These are phyloP conservation scores for Myotis davidii DNA, from an alignment of 2,113 vertebrate species.

Conservation along the genomic window DNA sequence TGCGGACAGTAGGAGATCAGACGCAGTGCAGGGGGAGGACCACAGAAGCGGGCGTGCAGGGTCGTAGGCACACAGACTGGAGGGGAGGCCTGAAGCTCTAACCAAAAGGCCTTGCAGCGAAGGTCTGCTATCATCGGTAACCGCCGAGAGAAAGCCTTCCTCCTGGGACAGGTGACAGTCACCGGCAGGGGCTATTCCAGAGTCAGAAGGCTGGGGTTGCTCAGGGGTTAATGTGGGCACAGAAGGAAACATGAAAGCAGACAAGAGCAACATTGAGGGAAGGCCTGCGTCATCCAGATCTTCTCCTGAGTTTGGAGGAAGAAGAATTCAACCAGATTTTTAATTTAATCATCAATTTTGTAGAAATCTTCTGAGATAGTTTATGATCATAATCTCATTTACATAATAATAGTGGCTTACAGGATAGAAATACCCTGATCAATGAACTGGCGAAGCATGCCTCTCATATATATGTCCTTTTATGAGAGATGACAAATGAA, in stretches of 20 bases:
- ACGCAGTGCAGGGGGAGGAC: neutral
- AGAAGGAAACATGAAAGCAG: neutral
- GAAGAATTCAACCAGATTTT: neutral
- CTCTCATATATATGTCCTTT: neutral
- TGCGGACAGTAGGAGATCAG: neutral
- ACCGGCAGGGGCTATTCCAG: neutral
- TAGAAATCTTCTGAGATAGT: neutral
- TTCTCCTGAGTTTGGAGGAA: neutral
- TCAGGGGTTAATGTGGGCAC: neutral
- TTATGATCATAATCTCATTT: neutral
- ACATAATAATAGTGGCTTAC: neutral
- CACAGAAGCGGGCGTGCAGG: accelerated
- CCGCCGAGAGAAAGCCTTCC: neutral
- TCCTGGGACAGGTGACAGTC: neutral
- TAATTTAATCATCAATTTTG: neutral
- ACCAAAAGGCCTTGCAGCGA: neutral
- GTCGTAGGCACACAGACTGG: neutral
- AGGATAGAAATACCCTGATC: neutral
- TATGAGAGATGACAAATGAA: neutral
- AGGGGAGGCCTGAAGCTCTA: neutral
- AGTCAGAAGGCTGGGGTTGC: neutral
- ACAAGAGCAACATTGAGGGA: neutral
- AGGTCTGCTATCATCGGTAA: neutral
- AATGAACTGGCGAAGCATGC: neutral
- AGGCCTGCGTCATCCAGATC: neutral